Evolutionary conservation across 2,113 vertebrate genomes (phyloP).

Genomic region (Ancistrus triradiatus): DNA sequence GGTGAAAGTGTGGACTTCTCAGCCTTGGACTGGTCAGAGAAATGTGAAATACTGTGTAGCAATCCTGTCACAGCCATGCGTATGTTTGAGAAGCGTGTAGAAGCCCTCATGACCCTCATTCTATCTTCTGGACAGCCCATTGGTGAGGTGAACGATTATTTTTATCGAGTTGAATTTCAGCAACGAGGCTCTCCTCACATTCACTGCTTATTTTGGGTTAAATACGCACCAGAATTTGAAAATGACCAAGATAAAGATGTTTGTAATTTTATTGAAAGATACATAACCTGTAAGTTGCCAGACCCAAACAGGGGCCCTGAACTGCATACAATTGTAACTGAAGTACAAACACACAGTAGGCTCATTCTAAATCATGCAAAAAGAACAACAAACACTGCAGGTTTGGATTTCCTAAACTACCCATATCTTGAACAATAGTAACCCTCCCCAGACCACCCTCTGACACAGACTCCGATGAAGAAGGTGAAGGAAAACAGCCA

Average conservation of each 20-base stretch:
- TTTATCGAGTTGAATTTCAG: conserved; percentile 32
- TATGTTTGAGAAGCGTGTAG: conserved; percentile 36
- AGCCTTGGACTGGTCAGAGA: conserved; percentile 23
- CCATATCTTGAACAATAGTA: conserved; percentile 1
- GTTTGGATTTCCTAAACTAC: conserved; percentile 36
- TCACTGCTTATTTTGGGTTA: conserved; percentile 25
- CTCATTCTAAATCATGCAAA: conserved; percentile 13
- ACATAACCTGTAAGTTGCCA: conserved; percentile 17
- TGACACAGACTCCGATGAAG: background rate
- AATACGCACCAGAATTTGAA: conserved; percentile 21
- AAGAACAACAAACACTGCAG: conserved; percentile 9
- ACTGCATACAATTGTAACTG: conserved; percentile 26
- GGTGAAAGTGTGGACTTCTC: conserved; percentile 17
- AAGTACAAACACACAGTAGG: conserved; percentile 32
- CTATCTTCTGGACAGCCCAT: conserved; percentile 21
- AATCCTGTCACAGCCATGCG: conserved; percentile 31
- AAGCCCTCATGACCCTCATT: conserved; percentile 18
- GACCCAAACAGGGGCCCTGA: conserved; percentile 21
- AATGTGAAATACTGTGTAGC: conserved; percentile 28
- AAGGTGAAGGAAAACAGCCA: background rate
- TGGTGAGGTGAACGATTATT: conserved; percentile 23
- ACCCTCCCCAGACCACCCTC: background rate
- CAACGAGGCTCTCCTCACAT: conserved; percentile 27
- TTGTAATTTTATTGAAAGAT: conserved; percentile 11
- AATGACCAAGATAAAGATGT: conserved; percentile 4